phyloP scores from a whole-genome alignment of 2,797 vertebrate genomes.

The Fistularia tabacaria region DNA sequence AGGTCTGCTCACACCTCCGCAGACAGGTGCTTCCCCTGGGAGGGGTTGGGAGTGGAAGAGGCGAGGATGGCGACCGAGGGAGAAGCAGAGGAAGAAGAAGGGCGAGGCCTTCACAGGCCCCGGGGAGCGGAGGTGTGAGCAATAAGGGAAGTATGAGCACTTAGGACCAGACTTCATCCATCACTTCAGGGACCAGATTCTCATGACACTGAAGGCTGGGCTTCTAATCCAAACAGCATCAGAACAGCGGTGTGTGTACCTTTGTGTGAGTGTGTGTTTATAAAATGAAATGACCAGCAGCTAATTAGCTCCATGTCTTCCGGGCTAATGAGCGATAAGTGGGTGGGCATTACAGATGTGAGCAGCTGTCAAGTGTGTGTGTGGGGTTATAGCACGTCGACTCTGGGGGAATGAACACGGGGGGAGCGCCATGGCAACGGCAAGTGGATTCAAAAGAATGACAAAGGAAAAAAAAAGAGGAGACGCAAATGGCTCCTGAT shows the following conservation, averaged over 20 bases:
- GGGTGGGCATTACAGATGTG: slow-evolving; percentile 36
- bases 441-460: slow-evolving; percentile 9
- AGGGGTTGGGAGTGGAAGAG: slow-evolving; percentile 28
- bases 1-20: slow-evolving; percentile 32
- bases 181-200: too few species aligned
- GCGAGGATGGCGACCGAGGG: slow-evolving; percentile 18
- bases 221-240: not conserved
- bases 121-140: slow-evolving; percentile 18
- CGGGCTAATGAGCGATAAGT: slow-evolving; percentile 50
- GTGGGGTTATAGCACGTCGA: too few species aligned
- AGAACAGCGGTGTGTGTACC: not conserved
- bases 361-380: slow-evolving; percentile 19
- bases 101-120: slow-evolving; percentile 3
- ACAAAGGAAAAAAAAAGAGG: slow-evolving; percentile 28
- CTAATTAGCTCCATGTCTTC: slow-evolving; percentile 46
- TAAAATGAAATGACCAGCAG: slow-evolving; percentile 38
- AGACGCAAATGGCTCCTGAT: not conserved
- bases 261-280: slow-evolving; percentile 11
- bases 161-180: too few species aligned
- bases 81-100: slow-evolving; percentile 4
- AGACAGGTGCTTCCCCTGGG: slow-evolving; percentile 35
- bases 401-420: not conserved
- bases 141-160: not conserved
- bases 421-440: not conserved
- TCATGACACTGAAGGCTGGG: not conserved